These are phyloP conservation scores for Phyllostomus hastatus DNA, from an alignment of 2,113 vertebrate genomes.

Conservation along the genomic window DNA sequence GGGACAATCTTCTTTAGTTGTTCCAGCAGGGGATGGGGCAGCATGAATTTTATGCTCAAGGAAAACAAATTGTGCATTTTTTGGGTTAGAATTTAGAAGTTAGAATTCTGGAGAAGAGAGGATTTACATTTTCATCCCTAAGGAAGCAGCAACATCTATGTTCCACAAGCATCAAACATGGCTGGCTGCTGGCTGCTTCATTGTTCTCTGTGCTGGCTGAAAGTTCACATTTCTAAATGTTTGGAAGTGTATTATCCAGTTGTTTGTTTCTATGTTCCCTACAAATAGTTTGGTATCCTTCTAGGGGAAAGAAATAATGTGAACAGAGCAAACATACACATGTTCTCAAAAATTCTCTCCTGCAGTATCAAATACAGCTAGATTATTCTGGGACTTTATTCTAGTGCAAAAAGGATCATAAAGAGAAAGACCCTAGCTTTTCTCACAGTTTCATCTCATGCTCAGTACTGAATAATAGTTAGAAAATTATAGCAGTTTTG, in stretches of 20 bases:
- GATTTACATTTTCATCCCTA: slow-evolving; percentile 43
- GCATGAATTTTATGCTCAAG: not conserved
- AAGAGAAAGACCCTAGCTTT: slow-evolving; percentile 36
- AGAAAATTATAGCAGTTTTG: not conserved
- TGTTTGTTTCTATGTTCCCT: slow-evolving; percentile 60
- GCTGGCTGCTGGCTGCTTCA: slow-evolving; percentile 4
- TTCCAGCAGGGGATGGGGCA: slow-evolving; percentile 1
- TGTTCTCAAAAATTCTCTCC: not conserved
- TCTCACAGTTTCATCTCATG: not conserved
- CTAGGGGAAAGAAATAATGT: slow-evolving; percentile 32
- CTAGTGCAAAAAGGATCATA: slow-evolving; percentile 35
- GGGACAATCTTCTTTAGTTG: not conserved
- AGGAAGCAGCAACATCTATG: not conserved
- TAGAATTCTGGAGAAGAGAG: slow-evolving; percentile 28
- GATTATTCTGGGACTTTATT: slow-evolving; percentile 51
- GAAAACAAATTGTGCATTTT: slow-evolving; percentile 33
- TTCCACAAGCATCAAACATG: not conserved
- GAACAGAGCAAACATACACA: slow-evolving; percentile 41
- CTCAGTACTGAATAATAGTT: not conserved
- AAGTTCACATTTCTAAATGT: slow-evolving; percentile 1
- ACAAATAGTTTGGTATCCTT: slow-evolving; percentile 61
- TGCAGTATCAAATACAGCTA: not conserved
- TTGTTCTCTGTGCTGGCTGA: not conserved
- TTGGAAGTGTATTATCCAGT: not conserved
- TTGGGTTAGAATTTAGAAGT: slow-evolving; percentile 58